phyloP scores from a whole-genome alignment of 37 sponge, comb jelly and placozoan genomes.

The Cladorhizidae sp. region DNA sequence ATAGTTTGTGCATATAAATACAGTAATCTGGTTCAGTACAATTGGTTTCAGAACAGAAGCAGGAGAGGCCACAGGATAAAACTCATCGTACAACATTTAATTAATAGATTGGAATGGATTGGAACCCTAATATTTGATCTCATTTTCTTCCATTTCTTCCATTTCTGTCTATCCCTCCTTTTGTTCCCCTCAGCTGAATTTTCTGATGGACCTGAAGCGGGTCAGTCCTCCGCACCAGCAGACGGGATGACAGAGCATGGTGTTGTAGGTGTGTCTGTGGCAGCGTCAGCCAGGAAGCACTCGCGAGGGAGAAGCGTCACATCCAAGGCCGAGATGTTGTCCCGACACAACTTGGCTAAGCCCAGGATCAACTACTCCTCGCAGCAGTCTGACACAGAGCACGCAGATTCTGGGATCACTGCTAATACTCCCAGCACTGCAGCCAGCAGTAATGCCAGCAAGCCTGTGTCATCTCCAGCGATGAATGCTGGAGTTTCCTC shows the following conservation, averaged over 20 bases:
- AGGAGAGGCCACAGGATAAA: too few relatives aligned
- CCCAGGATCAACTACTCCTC: constrained; percentile 1
- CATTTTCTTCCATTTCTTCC: too few relatives aligned
- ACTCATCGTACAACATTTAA: too few relatives aligned
- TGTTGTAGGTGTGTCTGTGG: not conserved
- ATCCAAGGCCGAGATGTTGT: constrained; percentile 41
- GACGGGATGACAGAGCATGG: not conserved
- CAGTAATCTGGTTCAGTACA: too few relatives aligned
- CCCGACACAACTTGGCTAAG: constrained; percentile 23
- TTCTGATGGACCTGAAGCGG: not conserved
- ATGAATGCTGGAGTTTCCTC: not conserved
- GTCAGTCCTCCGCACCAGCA: constrained; percentile 8
- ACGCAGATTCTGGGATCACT: not conserved
- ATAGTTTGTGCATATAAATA: too few relatives aligned
- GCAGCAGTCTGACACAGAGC: not conserved
- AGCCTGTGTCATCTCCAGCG: not conserved
- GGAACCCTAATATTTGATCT: too few relatives aligned
- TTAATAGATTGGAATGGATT: too few relatives aligned
- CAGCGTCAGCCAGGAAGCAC: constrained; percentile 9
- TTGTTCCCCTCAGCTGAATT: too few relatives aligned
- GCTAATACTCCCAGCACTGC: not conserved
- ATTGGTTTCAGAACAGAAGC: too few relatives aligned
- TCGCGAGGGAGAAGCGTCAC: constrained; percentile 45
- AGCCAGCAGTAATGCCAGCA: not conserved
- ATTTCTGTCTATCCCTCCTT: not conserved